phyloP scores from a whole-genome alignment of 2,113 vertebrate species.

The Martes martes region DNA sequence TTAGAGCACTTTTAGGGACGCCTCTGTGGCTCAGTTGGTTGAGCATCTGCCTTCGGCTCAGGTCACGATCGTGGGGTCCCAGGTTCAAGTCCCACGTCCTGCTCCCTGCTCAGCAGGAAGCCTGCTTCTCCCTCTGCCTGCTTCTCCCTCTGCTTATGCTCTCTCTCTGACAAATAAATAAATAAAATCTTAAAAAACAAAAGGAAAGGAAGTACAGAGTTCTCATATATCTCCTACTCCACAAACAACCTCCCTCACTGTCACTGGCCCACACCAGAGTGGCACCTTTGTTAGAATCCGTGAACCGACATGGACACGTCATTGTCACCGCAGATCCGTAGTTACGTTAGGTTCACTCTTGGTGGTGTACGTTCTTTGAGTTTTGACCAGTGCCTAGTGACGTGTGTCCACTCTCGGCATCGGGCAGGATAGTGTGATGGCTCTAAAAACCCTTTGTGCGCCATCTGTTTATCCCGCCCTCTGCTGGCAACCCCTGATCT shows the following conservation, averaged over 20 bases:
- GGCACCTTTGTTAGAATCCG: not conserved
- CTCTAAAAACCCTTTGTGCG: not conserved
- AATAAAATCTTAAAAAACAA: too few relatives aligned
- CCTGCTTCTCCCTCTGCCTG: too few relatives aligned
- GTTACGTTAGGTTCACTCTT: not conserved
- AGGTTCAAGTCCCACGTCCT: too few relatives aligned
- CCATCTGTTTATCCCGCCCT: not conserved
- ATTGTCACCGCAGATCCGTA: not conserved
- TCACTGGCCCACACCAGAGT: too few relatives aligned
- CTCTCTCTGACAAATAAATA: too few relatives aligned
- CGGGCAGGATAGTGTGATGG: not conserved
- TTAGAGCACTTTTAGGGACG: not conserved
- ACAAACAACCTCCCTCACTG: not conserved
- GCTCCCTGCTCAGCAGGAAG: too few relatives aligned
- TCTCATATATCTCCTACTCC: not conserved
- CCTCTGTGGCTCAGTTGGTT: too few relatives aligned
- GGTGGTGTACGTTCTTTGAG: not conserved
- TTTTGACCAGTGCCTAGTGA: not conserved
- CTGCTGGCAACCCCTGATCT: not conserved
- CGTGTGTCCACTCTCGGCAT: not conserved
- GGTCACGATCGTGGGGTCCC: too few relatives aligned
- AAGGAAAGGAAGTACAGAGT: not conserved
- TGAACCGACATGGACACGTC: not conserved
- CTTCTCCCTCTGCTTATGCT: too few relatives aligned
- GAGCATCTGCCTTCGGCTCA: too few relatives aligned